A percentile compares a stretch with the other conserved stretches of the same genome.
phyloP scores from a whole-genome alignment of 2,888 invertebrate species.

The Amphipyra berbera region DNA sequence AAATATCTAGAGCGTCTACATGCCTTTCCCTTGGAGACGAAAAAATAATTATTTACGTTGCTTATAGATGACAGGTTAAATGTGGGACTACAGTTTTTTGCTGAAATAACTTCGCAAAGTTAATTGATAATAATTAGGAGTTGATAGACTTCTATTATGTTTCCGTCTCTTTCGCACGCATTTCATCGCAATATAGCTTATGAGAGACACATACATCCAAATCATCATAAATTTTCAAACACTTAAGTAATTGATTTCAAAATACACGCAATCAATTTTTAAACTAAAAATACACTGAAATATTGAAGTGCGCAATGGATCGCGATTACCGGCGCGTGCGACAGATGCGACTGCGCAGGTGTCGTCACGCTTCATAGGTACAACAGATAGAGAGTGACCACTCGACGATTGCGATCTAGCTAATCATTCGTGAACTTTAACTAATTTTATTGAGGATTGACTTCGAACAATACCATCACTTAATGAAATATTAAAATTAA shows the following conservation, averaged over 20 bases:
- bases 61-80: conserved; percentile 16
- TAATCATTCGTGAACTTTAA: conserved; percentile 64
- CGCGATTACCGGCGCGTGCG: conserved; percentile 75
- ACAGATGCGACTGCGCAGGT: conserved; percentile 83
- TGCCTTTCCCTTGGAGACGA: conserved; percentile 1
- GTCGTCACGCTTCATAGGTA: conserved; percentile 72
- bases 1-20: conserved; percentile 13
- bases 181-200: not conserved
- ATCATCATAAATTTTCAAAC: not conserved
- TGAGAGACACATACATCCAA: not conserved
- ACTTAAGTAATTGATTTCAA: not conserved
- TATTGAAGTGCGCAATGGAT: conserved; percentile 30
- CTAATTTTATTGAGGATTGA: conserved; percentile 51
- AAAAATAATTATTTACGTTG: conserved; percentile 27
- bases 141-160: conserved; percentile 3
- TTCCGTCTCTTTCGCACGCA: not conserved
- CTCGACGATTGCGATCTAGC: conserved; percentile 43
- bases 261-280: not conserved
- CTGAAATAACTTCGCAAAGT: conserved; percentile 24
- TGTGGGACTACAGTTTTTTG: conserved; percentile 27
- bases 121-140: conserved; percentile 23
- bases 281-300: conserved; percentile 2
- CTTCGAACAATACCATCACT: conserved; percentile 18
- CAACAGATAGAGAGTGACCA: conserved; percentile 45
- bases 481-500: conserved; percentile 11